Base-by-base conservation (phyloP, 2,888 invertebrate genomes). In the Lordiphosa fenestrarum region DNA sequence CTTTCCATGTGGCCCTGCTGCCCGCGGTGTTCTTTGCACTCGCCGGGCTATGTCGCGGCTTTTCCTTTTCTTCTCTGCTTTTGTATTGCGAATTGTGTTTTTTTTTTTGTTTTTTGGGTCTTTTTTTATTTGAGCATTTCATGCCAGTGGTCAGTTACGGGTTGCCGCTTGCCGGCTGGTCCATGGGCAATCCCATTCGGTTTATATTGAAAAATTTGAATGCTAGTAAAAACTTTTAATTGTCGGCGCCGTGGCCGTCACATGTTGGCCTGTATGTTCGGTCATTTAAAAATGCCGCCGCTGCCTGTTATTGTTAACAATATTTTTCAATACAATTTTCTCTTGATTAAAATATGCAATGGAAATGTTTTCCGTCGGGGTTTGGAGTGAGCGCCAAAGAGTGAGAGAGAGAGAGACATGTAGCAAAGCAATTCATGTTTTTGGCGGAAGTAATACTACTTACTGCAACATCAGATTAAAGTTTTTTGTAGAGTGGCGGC, bases 141-240 rank as follows among this genome's bases (percentile, higher is more conserved):
- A 73, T 67, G 67, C 47, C 71, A 50, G 71, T 56, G 71, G 71
- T 71, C 71, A 73, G 73, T 73, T 69, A 73, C 74, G 60, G 71
- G 69, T 66, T 33, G 46, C 69, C 69, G 69, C 57, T 57, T 60
- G 56, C 44, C 40, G 55, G 52, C 10, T 40, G 69, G 51, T 63
- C 63, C 66, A 61, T 73, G 44, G 71, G 60, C 61, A 64, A 49
- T 71, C 53, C 38, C 74, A 58, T 71, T 73, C 77, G 71, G 61
- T 63, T 63, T 77, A 81, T 84, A 84, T 77, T 77, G 77, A 77
- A 77, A 77, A 84, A 81, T 84, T 84, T 77, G 84, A 84, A 84
- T 76, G 84, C 84, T 84, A 76, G 77, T 84, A 81, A 84, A 77
- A 77, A 77, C 77, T 81, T 77, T 77, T 77, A 84, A 77, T 84